phyloP scores from a whole-genome alignment of 2,113 vertebrate species.

The Eidolon helvum region DNA sequence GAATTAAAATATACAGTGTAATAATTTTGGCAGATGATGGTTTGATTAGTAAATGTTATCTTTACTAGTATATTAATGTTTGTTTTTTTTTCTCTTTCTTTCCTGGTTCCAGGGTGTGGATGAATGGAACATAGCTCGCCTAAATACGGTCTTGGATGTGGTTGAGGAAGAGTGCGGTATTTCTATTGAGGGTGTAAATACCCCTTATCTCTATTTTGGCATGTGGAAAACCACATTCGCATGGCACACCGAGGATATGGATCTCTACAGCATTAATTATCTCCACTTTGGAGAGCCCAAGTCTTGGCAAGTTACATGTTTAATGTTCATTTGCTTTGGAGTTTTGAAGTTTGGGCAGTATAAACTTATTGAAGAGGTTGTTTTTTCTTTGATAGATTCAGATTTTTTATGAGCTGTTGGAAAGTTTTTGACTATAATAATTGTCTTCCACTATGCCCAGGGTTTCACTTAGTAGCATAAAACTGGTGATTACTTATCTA shows the following conservation, averaged over 20 bases:
- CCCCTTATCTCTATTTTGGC: slow-evolving; percentile 97
- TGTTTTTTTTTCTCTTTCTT: not conserved
- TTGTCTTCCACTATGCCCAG: not conserved
- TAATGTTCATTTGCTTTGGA: slow-evolving; percentile 51
- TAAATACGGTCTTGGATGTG: slow-evolving; percentile 96
- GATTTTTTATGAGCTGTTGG: slow-evolving; percentile 21
- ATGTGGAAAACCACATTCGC: slow-evolving; percentile 99
- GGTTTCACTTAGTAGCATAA: not conserved
- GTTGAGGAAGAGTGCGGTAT: slow-evolving; percentile 96
- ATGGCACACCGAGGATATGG: slow-evolving; percentile 99
- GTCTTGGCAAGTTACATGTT: slow-evolving; percentile 90
- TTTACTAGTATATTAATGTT: slow-evolving; percentile 45
- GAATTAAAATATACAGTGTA: not conserved
- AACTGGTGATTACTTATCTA: not conserved
- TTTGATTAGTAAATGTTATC: slow-evolving; percentile 35
- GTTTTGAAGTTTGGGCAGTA: not conserved
- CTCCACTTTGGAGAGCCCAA: slow-evolving; percentile 98
- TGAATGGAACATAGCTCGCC: slow-evolving; percentile 96
- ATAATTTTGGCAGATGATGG: slow-evolving; percentile 23
- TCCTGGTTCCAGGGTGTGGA: slow-evolving; percentile 87
- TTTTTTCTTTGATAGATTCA: not conserved
- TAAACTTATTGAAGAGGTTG: not conserved
- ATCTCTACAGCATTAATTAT: slow-evolving; percentile 99
- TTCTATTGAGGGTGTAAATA: slow-evolving; percentile 97
- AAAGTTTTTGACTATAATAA: slow-evolving; percentile 9